Conservation (phyloP, 2,113 vertebrate species). For the Cyphomyrus discorhynchus region DNA sequence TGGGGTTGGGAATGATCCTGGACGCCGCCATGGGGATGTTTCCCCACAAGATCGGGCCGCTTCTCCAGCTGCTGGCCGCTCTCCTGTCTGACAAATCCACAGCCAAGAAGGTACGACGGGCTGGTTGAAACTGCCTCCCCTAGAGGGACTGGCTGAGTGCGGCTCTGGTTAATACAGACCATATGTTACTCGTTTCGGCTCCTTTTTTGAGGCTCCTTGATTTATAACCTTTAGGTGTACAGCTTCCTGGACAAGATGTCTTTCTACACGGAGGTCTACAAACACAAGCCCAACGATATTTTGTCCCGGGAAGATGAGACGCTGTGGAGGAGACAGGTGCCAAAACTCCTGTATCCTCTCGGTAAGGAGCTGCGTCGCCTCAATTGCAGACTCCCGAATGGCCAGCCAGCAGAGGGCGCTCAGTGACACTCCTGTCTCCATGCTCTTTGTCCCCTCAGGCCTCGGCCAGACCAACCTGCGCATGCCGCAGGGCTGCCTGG, state of each 20-base stretch:
- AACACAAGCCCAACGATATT: conserved; percentile 83
- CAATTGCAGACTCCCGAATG: background rate
- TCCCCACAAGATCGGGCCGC: conserved; percentile 79
- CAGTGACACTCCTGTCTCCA: background rate
- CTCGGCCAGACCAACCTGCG: conserved; percentile 85
- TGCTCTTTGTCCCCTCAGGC: conserved; percentile 40
- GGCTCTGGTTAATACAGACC: background rate
- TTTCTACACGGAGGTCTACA: conserved; percentile 88
- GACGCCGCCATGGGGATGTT: conserved; percentile 90
- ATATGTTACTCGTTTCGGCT: background rate
- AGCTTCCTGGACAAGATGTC: conserved; percentile 96
- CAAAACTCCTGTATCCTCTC: conserved; percentile 88
- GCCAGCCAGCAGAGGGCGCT: background rate
- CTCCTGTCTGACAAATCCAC: conserved; percentile 89
- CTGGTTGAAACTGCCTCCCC: too few relatives aligned
- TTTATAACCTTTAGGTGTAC: conserved; percentile 70
- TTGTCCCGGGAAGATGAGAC: conserved; percentile 87
- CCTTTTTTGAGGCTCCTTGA: background rate
- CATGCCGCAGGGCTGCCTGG: conserved; percentile 84
- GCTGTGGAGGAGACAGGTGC: conserved; percentile 76
- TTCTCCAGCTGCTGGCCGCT: conserved; percentile 83
- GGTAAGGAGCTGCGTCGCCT: conserved; percentile 56
- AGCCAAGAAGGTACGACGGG: conserved; percentile 77
- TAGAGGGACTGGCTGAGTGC: background rate
- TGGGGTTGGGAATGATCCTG: conserved; percentile 88